Evolutionary conservation across 92 coral and sea anemone species (phyloP).

Genomic region (Palythoa grandis): DNA sequence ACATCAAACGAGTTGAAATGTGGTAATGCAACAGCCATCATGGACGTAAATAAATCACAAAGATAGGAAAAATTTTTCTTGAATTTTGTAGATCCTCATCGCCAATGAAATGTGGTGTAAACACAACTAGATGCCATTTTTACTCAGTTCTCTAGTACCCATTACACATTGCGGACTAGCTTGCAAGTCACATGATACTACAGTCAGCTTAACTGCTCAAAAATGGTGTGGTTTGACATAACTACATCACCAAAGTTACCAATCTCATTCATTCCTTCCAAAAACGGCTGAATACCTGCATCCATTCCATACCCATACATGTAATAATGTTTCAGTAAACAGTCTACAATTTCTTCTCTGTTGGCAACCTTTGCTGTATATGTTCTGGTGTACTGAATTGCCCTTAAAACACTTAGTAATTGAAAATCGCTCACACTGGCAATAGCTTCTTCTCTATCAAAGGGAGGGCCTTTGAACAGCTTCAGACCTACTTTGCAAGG

Average conservation of each 20-base stretch:
- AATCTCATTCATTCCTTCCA: slow-evolving; percentile 59
- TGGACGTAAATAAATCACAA: too few species aligned
- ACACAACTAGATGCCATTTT: too few species aligned
- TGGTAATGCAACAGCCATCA: too few species aligned
- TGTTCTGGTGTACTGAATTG: too few species aligned
- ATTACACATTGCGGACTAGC: too few species aligned
- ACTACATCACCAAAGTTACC: slow-evolving; percentile 57
- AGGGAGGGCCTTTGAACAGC: slow-evolving; percentile 28
- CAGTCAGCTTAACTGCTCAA: slow-evolving; percentile 58
- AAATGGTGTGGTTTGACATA: slow-evolving; percentile 35
- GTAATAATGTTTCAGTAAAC: slow-evolving; percentile 63
- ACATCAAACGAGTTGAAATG: too few species aligned
- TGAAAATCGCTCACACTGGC: slow-evolving; percentile 47
- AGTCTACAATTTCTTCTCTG: slow-evolving; percentile 47
- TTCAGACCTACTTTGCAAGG: slow-evolving; percentile 48
- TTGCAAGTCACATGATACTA: too few species aligned
- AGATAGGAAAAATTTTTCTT: too few species aligned
- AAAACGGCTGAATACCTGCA: slow-evolving; percentile 58
- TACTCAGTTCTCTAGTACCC: too few species aligned
- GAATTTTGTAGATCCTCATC: too few species aligned
- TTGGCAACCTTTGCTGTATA: slow-evolving; percentile 31
- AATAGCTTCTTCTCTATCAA: slow-evolving; percentile 24
- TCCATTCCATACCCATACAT: slow-evolving; percentile 51
- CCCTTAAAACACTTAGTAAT: slow-evolving; percentile 27
- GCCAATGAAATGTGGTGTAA: too few species aligned